Conservation (phyloP, 2,113 vertebrate species). For the Columba livia region DNA sequence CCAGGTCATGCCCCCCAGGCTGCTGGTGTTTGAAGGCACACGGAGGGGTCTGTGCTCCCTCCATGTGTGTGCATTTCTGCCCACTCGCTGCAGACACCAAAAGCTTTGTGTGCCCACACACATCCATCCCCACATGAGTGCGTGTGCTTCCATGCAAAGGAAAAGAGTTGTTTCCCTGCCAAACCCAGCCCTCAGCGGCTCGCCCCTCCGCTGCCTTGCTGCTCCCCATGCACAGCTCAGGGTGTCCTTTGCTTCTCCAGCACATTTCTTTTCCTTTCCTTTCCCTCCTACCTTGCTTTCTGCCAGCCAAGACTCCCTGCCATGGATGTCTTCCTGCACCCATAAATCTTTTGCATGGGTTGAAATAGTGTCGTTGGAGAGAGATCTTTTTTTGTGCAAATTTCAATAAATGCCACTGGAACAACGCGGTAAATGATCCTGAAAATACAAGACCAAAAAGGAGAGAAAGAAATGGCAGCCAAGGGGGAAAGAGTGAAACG, state of each 20-base stretch:
- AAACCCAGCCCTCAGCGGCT: fast-evolving
- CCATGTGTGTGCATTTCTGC: fast-evolving
- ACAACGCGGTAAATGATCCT: constrained; percentile 61
- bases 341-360: constrained; percentile 59
- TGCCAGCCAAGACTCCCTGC: neutral
- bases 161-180: neutral
- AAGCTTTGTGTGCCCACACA: fast-evolving
- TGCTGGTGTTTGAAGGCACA: neutral
- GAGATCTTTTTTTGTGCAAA: constrained; percentile 48
- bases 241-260: neutral
- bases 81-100: fast-evolving
- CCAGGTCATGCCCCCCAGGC: fast-evolving
- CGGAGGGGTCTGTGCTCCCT: neutral
- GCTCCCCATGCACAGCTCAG: neutral
- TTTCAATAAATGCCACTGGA: constrained; percentile 66
- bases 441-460: constrained; percentile 59
- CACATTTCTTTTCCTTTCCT: neutral
- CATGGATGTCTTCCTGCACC: constrained; percentile 40
- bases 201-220: neutral
- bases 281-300: neutral
- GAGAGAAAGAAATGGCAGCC: constrained; percentile 59
- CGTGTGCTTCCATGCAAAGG: fast-evolving
- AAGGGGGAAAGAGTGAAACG: constrained; percentile 21
- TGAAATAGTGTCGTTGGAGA: constrained; percentile 41
- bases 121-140: fast-evolving